A percentile compares a stretch with the other conserved stretches of the same genome.
These are phyloP conservation scores for Cryptoleucopteryx plumbea DNA, from an alignment of 2,113 vertebrate species.

Conservation along the genomic window DNA sequence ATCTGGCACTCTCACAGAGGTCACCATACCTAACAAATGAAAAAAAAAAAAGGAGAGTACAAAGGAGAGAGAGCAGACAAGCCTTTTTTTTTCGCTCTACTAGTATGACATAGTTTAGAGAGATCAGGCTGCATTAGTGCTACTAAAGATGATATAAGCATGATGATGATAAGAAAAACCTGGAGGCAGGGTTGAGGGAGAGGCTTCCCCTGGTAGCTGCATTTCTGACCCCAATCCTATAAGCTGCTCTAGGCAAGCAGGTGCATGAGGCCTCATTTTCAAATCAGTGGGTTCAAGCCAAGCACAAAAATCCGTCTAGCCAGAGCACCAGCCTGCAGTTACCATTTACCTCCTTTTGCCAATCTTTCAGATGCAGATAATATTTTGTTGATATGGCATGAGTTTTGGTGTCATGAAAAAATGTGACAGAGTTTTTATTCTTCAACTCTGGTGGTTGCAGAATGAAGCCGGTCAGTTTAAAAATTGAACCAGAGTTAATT, in stretches of 20 bases:
- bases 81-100: neutral
- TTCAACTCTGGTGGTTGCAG: neutral
- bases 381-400: neutral
- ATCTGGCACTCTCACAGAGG: conserved; percentile 5
- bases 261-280: conserved; percentile 2
- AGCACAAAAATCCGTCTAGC: neutral
- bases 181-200: neutral
- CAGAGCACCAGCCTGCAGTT: neutral
- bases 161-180: neutral
- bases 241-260: conserved; percentile 31
- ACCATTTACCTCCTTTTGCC: neutral
- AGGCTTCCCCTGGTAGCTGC: neutral
- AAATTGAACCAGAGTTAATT: neutral
- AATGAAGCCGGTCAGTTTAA: neutral
- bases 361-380: neutral
- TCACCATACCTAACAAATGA: neutral
- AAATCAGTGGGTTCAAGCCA: conserved; percentile 13
- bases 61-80: neutral
- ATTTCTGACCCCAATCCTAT: conserved; percentile 38
- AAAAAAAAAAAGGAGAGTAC: neutral
- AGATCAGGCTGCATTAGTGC: conserved; percentile 9
- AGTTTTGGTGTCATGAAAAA: neutral
- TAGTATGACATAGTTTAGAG: neutral
- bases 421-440: neutral
- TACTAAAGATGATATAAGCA: neutral